Evolutionary conservation across 2,113 vertebrate genomes (phyloP), one percentile per base, ranked within the genome.

Genomic region (Pomatorhinus ruficollis): DNA sequence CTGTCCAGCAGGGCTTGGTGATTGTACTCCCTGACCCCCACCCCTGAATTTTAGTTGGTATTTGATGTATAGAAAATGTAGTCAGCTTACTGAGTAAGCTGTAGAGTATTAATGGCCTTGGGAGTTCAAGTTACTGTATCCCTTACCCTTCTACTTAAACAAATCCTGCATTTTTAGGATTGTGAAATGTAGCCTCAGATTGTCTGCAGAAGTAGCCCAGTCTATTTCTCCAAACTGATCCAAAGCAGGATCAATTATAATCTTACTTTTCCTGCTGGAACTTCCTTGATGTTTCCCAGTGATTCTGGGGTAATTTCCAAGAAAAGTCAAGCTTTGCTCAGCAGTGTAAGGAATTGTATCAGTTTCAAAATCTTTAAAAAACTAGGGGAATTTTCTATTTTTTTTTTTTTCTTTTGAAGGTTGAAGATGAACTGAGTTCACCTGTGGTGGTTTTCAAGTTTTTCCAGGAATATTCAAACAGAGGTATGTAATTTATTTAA

Each of bases 401-500:
- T 7, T 13, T 49, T 87, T 75, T 74, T 64, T 92, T 28, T 25
- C 42, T 97, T 83, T 90, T 86, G 90, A 97, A 99, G 99, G 99
- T 99, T 89, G 99, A 99, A 97, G 99, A 99, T 97, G 99, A 99
- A 91, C 95, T 98, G 70, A 98, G 95, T 87, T 99, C 99, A 87
- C 98, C 99, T 24, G 99, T 99, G 74, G 99, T 99, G 35, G 98
- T 99, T 25, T 99, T 99, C 97, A 98, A 96, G 93, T 99, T 99
- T 97, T 98, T 96, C 69, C 98, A 91, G 87, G 97, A 98, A 60
- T 98, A 98, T 63, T 93, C 96, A 52, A 97, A 95, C 85, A 95
- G 98, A 96, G 98, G 99, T 99, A 97, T 30, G 94, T 69, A 71
- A 63, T 74, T 86, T 70, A 59, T 54, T 72, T 47, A 76, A 72